Evolutionary conservation across 2,888 invertebrate genomes (phyloP), one percentile per base, ranked within the genome.

Genomic region (Cataglyphis rosenhaueri): DNA sequence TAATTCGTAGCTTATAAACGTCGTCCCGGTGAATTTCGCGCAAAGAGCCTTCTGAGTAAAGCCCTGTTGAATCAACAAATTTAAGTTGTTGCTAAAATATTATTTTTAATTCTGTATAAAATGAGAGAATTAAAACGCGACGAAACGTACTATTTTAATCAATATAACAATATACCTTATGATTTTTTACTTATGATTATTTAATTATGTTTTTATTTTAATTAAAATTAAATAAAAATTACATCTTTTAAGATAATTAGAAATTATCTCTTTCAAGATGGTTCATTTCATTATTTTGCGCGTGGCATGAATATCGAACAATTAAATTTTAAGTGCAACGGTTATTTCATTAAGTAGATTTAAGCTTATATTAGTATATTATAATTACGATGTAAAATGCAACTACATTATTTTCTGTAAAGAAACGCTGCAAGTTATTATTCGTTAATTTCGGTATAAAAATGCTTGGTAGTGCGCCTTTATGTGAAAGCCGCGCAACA

Each of bases 1-100:
- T 61, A 55, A 55, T 76, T 61, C 21, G 21, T 71, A 76, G 82
- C 75, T 83, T 82, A 85, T 83, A 74, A 87, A 82, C 75, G 48
- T 29, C 41, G 57, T 62, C 25, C 12, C 41, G 21, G 18, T 18
- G 29, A 10, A 44, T 59, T 57, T 68, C 18, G 55, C 66, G 41
- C 57, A 18, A 57, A 52, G 12, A 32, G 18, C 29, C 15, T 29
- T 57, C 12, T 15, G 41, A 41, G 29, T 35, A 32, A 64, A 78
- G 44, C 15, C 1, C 9, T 38, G 18, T 41, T 44, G 15, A 68
- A 57, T 18, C 41, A 18, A 57, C 8, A 32, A 66, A 65, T 15
- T 25, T 55, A 18, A 41, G n/a, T 21, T 35, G 12, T n/a, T 41
- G 29, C 9, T 25, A 25, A 61, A 61, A 9, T 1, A 55, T 70